Base-by-base conservation (phyloP, 2,797 vertebrate genomes). In the Phoxinus dragarum region DNA sequence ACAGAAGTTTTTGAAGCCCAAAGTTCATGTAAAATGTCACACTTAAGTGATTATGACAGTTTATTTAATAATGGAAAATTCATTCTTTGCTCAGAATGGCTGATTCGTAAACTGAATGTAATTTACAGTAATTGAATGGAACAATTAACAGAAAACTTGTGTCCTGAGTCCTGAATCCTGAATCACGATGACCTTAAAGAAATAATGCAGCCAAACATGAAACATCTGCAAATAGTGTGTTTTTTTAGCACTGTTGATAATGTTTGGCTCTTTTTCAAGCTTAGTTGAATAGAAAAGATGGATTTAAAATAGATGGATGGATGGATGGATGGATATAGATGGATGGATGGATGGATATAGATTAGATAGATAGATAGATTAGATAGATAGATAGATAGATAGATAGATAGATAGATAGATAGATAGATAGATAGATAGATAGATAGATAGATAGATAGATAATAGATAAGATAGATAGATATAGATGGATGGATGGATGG, bases 141-240 rank as follows among this genome's bases (percentile, higher is more conserved):
- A 42, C 36, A 10, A 61, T 77, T 42, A 19, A 10, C 34, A 38
- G 6, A 27, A 77, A 77, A 27, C 14, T 3, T 10, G 12, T 42
- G 38, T 27, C 19, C 14, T 27, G 4, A 0, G 1, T 47, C 19
- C 8, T 27, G 4, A 0, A 0, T 47, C 14, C 14, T 49, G 14
- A 16, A 49, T 49, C 14, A 49, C 1, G 2, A 21, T 1, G 21
- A 17, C 75, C 36, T 31, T 42, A 59, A 17, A 38, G 34, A 14
- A 59, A 36, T 4, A 21, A 3, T 75, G 19, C 1, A 10, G 5
- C 6, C 23, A 10, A 19, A 47, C 16, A 9, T 7, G 5, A 56
- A 9, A 56, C 23, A 56, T 21, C 2, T 23, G 3, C 21, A 56
- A 21, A 6, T 54, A 19, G 6, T 19, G 17, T 11, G 3, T 17